Conservation (phyloP, 2,888 invertebrate species). For the Drosophila borborema region DNA sequence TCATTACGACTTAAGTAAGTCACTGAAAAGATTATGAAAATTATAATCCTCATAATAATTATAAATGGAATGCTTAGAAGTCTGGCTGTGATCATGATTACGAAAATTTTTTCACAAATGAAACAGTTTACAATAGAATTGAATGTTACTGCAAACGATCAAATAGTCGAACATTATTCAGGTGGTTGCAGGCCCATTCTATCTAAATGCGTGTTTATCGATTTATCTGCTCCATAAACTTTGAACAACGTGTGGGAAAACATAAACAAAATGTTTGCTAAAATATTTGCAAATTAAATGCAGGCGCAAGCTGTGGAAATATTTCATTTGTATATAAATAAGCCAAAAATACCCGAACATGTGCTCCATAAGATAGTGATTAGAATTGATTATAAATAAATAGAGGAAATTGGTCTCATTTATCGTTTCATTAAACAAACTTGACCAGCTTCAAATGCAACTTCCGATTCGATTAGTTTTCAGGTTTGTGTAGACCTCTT, state of each 20-base stretch:
- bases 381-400: neutral
- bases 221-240: constrained; percentile 46
- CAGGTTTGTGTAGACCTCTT: neutral
- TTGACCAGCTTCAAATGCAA: neutral
- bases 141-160: constrained; percentile 9
- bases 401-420: neutral
- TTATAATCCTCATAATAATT: neutral
- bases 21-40: neutral
- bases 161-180: neutral
- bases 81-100: neutral
- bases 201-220: neutral
- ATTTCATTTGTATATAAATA: constrained; percentile 27
- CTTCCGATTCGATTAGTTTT: neutral
- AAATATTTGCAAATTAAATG: constrained; percentile 19
- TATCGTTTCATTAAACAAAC: neutral
- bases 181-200: constrained; percentile 6
- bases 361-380: constrained; percentile 1
- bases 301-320: constrained; percentile 2
- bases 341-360: neutral
- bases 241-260: constrained; percentile 21
- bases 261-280: constrained; percentile 21
- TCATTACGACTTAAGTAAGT: no score
- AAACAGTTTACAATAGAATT: no score
- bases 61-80: no score
- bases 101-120: no score